These are phyloP conservation scores for Aradophagus sp. DNA, from an alignment of 1,140 invertebrate genomes.

Conservation along the genomic window DNA sequence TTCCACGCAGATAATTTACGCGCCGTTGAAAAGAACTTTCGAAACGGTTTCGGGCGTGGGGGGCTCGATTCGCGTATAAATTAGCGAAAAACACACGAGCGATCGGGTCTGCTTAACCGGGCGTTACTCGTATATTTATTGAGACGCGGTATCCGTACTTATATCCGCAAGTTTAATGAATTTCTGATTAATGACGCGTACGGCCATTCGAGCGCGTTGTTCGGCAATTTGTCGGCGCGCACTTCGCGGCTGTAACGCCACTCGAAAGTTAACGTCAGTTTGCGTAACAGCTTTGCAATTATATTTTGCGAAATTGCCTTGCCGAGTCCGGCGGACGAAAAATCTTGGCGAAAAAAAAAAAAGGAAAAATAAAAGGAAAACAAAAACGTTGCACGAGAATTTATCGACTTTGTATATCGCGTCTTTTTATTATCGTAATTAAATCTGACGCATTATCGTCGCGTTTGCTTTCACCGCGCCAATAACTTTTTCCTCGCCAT, in stretches of 20 bases:
- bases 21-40: conserved; percentile 9
- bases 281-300: conserved; percentile 1
- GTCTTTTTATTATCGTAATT: too few species aligned
- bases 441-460: too few species aligned
- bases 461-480: too few species aligned
- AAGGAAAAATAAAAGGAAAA: too few species aligned
- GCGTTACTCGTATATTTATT: conserved; percentile 35
- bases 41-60: conserved; percentile 20
- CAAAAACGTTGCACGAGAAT: too few species aligned
- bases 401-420: too few species aligned
- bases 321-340: background rate
- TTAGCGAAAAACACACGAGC: conserved; percentile 33
- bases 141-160: conserved; percentile 26
- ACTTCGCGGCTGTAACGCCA: conserved; percentile 1
- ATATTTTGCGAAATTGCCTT: background rate
- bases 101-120: conserved; percentile 20
- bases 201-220: too few species aligned
- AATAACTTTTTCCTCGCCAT: too few species aligned
- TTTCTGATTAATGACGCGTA: conserved; percentile 38
- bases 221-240: conserved; percentile 16
- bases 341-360: too few species aligned
- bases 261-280: background rate
- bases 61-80: conserved; percentile 37
- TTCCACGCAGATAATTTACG: conserved; percentile 16
- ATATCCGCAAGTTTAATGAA: conserved; percentile 30